Evolutionary conservation across 2,113 vertebrate genomes (phyloP), one percentile per base, ranked within the genome.

Genomic region (Erinaceus europaeus): DNA sequence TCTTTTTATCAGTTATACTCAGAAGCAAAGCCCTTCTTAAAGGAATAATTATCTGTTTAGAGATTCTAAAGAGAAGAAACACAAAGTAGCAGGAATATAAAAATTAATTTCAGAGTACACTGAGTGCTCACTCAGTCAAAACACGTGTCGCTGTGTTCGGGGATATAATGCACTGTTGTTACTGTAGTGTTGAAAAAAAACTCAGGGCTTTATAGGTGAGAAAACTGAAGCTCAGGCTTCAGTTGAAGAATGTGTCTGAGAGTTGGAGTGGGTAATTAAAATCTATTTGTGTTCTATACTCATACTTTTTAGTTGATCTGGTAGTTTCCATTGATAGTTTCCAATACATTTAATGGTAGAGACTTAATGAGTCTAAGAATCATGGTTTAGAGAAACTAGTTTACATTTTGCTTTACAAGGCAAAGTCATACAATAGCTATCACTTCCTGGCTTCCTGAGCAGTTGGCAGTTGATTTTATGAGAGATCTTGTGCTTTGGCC

Each of bases 61-160:
- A 74, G 53, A 80, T 80, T 91, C 61, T 83, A 48, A 92, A 91
- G 74, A 93, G n/a, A n/a, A n/a, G n/a, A n/a, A n/a, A 88, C 85
- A 79, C 25, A 44, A 21, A 82, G 46, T 74, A 84, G 57, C n/a
- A 86, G 90, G 38, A 36, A 67, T 73, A 53, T 38, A 74, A 90
- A 85, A 90, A 85, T 64, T 79, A 87, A 42, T 69, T 40, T 64
- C 91, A 71, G 81, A 87, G 55, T 76, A 79, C 84, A 71, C 52
- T 69, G 69, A 89, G 53, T 50, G 29, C 76, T 92, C 84, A 32
- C 27, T 80, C n/a, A 64, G 20, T 84, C 57, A 40, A 40, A 69
- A 82, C 53, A 87, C 53, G 20, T 84, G 81, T 86, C 68, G 27
- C 84, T 59, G 27, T 85, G 65, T 29, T 64, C 59, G 81, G 65